These are phyloP conservation scores for Lepus oiostolus DNA, from an alignment of 2,797 vertebrate genomes.

Conservation along the genomic window DNA sequence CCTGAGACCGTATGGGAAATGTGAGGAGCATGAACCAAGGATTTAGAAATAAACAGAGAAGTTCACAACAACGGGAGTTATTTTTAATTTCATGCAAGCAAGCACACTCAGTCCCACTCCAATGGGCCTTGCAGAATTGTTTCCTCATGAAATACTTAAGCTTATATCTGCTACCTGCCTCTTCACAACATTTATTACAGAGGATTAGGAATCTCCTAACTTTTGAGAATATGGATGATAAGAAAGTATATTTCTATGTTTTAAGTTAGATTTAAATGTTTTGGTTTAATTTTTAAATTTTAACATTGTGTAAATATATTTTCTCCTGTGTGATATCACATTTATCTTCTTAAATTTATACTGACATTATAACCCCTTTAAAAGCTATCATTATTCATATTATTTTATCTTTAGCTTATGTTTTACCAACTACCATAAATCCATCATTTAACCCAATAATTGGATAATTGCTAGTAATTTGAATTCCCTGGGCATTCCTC, in stretches of 20 bases:
- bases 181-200: not conserved
- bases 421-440: not conserved
- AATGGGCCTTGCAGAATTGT: not conserved
- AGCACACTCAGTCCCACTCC: not conserved
- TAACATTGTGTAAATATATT: not conserved
- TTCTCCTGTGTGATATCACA: not conserved
- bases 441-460: not conserved
- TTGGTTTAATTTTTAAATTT: not conserved
- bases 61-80: not conserved
- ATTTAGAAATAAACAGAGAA: slow-evolving; percentile 24
- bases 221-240: not conserved
- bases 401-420: slow-evolving; percentile 2
- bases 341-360: not conserved
- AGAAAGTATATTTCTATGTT: not conserved
- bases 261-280: not conserved
- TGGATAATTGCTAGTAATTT: not conserved
- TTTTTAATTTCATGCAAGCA: not conserved
- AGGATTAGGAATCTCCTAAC: not conserved
- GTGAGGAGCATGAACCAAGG: not conserved
- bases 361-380: not conserved
- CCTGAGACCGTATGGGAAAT: slow-evolving; percentile 44
- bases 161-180: not conserved
- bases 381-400: not conserved
- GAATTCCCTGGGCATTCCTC: not conserved
- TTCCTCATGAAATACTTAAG: not conserved